Base-by-base conservation (phyloP, 2,797 vertebrate species). In the Sebastes melanostomus region DNA sequence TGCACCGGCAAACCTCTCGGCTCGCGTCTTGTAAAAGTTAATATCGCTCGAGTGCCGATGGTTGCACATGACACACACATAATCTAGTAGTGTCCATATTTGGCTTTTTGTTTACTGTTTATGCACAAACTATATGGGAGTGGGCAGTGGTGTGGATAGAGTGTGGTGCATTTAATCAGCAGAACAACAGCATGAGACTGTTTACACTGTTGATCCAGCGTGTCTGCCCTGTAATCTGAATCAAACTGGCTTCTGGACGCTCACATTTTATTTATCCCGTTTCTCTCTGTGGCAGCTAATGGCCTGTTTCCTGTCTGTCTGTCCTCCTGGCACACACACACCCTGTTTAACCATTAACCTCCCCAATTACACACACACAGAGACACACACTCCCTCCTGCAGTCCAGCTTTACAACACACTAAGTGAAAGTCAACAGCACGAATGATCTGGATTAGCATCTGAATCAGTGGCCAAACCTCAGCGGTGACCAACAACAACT, bases 301-400 rank as follows among this genome's bases (percentile, higher is more conserved):
- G 76, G 62, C 29, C 82, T 1, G 71, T 85, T 93, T 92, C 90
- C 91, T 92, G 86, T 88, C 78, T 88, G 78, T 74, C 84, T 75
- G 77, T 54, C 81, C 70, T 75, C 52, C 70, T 70, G 61, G 34
- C 81, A 56, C 3, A 3, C 60, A 56, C 67, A 78, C 90, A 72
- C 85, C 66, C 83, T 61, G 84, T 87, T 88, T 89, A 91, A 91
- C 84, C 80, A 91, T 90, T 91, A 91, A 89, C 79, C 78, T 72
- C 13, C 67, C 30, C 67, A 27, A 18, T 72, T 55, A 65, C 84
- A 73, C 83, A 62, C 72, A 60, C 59, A 46, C 72, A 38, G 2
- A 38, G 59, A 46, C 72, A 60, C 73, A 82, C 77, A 65, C 60
- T 9, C 29, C 7, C 59, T 52, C 32, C 46, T 66, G 12, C 67